Conservation (phyloP, 2,113 vertebrate species). For the Eidolon helvum region DNA sequence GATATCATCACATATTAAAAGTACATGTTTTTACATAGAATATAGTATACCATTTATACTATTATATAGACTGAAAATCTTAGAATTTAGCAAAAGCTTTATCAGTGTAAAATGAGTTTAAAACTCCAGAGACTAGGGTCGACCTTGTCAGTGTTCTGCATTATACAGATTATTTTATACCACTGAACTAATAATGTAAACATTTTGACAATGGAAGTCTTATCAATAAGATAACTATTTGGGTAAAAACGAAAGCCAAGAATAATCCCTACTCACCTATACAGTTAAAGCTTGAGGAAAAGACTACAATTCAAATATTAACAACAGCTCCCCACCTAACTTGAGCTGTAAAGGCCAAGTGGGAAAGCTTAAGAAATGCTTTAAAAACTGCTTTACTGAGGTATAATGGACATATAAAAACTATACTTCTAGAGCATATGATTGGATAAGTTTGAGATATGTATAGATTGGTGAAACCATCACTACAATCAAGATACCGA, state of each 20-base stretch:
- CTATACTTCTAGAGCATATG: not conserved
- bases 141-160: not conserved
- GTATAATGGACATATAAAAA: not conserved
- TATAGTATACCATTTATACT: not conserved
- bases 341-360: not conserved
- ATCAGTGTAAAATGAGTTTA: not conserved
- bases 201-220: not conserved
- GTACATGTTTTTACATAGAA: not conserved
- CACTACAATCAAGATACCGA: not conserved
- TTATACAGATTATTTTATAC: not conserved
- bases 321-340: not conserved
- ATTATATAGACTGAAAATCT: constrained; percentile 5
- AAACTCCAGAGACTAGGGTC: not conserved
- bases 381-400: not conserved
- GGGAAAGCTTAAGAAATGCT: not conserved
- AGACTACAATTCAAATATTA: not conserved
- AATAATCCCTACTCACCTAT: not conserved
- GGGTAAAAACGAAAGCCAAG: not conserved
- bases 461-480: not conserved
- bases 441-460: not conserved
- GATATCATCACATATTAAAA: not conserved
- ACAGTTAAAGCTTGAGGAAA: not conserved
- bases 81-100: constrained; percentile 29
- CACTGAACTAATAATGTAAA: constrained; percentile 1
- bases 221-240: not conserved